A percentile compares a stretch with the other conserved stretches of the same genome.
Conservation (phyloP, 2,113 vertebrate species). For the Carettochelys insculpta region DNA sequence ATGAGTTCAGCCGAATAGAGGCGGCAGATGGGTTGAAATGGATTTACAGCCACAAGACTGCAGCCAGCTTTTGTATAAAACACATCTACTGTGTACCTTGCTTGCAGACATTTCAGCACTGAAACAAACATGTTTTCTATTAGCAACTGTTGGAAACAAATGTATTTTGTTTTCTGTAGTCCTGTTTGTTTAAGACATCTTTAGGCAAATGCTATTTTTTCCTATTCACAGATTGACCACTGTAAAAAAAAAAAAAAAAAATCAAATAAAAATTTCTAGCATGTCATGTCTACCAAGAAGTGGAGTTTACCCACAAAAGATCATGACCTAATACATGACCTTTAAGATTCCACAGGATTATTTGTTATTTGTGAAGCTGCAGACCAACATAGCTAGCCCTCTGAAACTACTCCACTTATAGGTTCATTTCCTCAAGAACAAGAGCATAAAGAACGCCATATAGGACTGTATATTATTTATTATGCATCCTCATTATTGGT, state of each 20-base stretch:
- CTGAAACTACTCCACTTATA: background rate
- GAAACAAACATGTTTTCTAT: conserved; percentile 54
- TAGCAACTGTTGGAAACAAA: conserved; percentile 16
- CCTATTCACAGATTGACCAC: background rate
- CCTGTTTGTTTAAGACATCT: background rate
- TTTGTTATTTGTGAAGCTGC: no score
- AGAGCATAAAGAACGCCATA: background rate
- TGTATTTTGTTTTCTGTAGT: background rate
- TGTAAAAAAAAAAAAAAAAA: no score
- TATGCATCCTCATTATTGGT: background rate
- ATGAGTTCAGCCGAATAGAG: conserved; percentile 91
- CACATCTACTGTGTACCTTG: conserved; percentile 83
- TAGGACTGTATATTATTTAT: background rate
- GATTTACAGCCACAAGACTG: conserved; percentile 95
- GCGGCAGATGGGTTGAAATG: conserved; percentile 87
- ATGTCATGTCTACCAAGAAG: no score
- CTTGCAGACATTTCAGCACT: conserved; percentile 96
- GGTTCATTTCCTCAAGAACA: background rate
- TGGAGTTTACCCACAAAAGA: no score
- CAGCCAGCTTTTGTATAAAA: conserved; percentile 98
- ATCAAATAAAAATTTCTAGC: background rate
- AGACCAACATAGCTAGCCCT: no score
- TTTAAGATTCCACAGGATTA: no score
- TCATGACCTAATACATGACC: no score
- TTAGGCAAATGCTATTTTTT: background rate